Percentiles rank a stretch among this genome's conserved stretches.
phyloP scores from a whole-genome alignment of 2,797 vertebrate species.

The Pelodytes ibericus region DNA sequence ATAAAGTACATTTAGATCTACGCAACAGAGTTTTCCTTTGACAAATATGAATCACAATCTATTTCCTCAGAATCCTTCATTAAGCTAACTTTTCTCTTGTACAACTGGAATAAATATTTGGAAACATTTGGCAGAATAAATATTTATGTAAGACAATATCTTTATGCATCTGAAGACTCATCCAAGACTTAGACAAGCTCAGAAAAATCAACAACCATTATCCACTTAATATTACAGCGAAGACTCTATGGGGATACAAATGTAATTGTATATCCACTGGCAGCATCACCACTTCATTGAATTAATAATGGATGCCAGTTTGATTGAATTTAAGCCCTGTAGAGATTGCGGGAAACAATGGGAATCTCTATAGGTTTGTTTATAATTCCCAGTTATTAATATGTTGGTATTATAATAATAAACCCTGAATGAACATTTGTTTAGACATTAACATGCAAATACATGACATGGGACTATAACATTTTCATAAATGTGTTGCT shows the following conservation, averaged over 20 bases:
- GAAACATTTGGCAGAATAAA: constrained; percentile 21
- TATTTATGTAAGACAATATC: constrained; percentile 7
- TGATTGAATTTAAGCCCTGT: constrained; percentile 26
- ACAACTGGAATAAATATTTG: constrained; percentile 13
- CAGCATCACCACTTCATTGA: constrained; percentile 43
- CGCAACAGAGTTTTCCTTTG: too few species aligned
- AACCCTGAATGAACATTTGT: not conserved
- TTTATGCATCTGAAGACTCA: constrained; percentile 41
- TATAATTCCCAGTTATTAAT: constrained; percentile 39
- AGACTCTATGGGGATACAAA: constrained; percentile 26
- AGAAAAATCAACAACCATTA: constrained; percentile 30
- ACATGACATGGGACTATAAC: not conserved
- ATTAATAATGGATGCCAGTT: constrained; percentile 51
- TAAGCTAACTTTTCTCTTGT: too few species aligned
- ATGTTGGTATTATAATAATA: constrained; percentile 5
- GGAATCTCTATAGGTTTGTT: constrained; percentile 22
- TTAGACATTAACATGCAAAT: constrained; percentile 17
- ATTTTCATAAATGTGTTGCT: too few species aligned
- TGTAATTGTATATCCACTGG: constrained; percentile 42
- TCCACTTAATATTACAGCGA: constrained; percentile 41
- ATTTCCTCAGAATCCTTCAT: too few species aligned
- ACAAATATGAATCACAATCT: too few species aligned
- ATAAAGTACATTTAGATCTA: too few species aligned
- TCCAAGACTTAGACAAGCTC: constrained; percentile 34
- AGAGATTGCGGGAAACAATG: constrained; percentile 13